These are phyloP conservation scores for cat (Felis catus) DNA, from an alignment of 2,113 vertebrate species.

Conservation along the genomic window F.catus_Fca126_mat1.0 CM031420.1:112115501-112116000, in stretches of 20 bases:
- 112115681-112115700: neutral
- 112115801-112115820: neutral
- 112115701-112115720: neutral
- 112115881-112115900: neutral
- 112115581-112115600: neutral
- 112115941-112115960: neutral
- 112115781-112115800: neutral
- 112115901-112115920: neutral
- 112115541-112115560: neutral
- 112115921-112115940: neutral
- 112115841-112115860: neutral
- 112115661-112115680: neutral
- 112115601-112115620: neutral
- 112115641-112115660: neutral
- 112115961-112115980: neutral
- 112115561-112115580: neutral
- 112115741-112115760: neutral
- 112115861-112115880: neutral
- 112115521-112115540: neutral
- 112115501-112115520: neutral
- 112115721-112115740: neutral
- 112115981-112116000: neutral
- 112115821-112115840: neutral
- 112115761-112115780: neutral
- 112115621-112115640: neutral